Evolutionary conservation across 2,888 invertebrate genomes (phyloP), one percentile per base, ranked within the genome.

Genomic region (Melikaiella ostensackeni): DNA sequence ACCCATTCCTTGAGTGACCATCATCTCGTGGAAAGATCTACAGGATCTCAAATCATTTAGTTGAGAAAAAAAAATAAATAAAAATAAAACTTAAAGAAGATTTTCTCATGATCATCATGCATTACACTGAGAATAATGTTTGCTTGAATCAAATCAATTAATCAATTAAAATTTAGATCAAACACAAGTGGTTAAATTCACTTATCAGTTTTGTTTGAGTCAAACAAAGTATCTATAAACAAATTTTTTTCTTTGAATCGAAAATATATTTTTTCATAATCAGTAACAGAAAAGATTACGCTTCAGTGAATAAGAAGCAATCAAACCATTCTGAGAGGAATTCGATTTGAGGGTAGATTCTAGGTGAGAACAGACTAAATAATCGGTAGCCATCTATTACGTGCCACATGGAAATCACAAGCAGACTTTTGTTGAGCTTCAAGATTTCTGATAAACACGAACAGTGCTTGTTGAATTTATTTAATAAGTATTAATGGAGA

Each of bases 21-120:
- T 88, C 89, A 89, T 89, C 89, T 89, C 85, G 81, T 79, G 84
- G 86, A 86, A 86, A 86, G 88, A 89, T 89, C 89, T 88, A 88
- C 88, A 87, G 88, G 86, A 88, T 89, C 87, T 88, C 82, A 80
- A 84, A 83, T 84, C 86, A 84, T 84, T 86, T 85, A 86, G 87
- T 88, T 86, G 85, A 3, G 30, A 4, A 30, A 30, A 30, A 4
- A 30, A 30, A 30, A 30, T 30, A 30, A 30, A n/a, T n/a, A n/a
- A n/a, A n/a, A n/a, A n/a, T n/a, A n/a, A n/a, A n/a, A n/a, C n/a
- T n/a, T n/a, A n/a, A 4, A 30, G 4, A 30, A 30, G 2, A 30
- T 4, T 30, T 30, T 82, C 84, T 78, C 77, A 70, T 80, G 83
- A 80, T 61, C 19, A 57, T 27, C 16, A 59, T n/a, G n/a, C n/a